Percentiles rank a stretch among this genome's conserved stretches.
Conservation (phyloP, 2,888 invertebrate genomes). For the Cosmia trapezina region DNA sequence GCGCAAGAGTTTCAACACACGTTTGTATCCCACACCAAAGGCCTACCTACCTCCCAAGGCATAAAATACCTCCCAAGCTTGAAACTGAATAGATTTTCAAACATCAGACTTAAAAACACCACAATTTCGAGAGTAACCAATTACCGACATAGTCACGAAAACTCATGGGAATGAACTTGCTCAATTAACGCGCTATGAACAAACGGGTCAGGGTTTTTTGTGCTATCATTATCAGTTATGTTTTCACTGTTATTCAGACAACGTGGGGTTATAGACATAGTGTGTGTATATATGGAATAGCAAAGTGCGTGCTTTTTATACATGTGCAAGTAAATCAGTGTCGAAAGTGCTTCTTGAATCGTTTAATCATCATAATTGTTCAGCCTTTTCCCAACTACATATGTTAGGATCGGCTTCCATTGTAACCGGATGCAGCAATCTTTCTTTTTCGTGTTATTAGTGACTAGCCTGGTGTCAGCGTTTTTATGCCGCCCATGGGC, state of each 20-base stretch:
- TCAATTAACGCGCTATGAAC: slow-evolving; percentile 37
- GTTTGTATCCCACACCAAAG: too few species aligned
- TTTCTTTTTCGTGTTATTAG: too few species aligned
- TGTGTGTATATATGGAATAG: background rate
- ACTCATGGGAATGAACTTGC: slow-evolving; percentile 34
- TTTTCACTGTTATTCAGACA: slow-evolving; percentile 8
- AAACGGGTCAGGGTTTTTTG: slow-evolving; percentile 32
- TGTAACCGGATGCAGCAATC: background rate
- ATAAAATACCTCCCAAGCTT: too few species aligned
- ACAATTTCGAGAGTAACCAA: slow-evolving; percentile 10
- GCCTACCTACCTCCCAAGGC: too few species aligned
- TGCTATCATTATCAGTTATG: slow-evolving; percentile 16
- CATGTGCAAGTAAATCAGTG: background rate
- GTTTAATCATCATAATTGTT: background rate
- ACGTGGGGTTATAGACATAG: background rate
- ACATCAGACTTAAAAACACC: background rate
- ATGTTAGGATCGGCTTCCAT: background rate
- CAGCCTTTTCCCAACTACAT: background rate
- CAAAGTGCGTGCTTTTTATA: background rate
- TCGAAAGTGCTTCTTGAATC: background rate
- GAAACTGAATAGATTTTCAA: slow-evolving; percentile 15
- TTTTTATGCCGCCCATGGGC: too few species aligned
- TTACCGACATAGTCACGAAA: slow-evolving; percentile 32
- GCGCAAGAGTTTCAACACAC: too few species aligned
- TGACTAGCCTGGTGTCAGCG: too few species aligned